A percentile compares a stretch with the other conserved stretches of the same genome.
phyloP scores from a whole-genome alignment of 1,140 invertebrate genomes.

The Hetaerina americana region DNA sequence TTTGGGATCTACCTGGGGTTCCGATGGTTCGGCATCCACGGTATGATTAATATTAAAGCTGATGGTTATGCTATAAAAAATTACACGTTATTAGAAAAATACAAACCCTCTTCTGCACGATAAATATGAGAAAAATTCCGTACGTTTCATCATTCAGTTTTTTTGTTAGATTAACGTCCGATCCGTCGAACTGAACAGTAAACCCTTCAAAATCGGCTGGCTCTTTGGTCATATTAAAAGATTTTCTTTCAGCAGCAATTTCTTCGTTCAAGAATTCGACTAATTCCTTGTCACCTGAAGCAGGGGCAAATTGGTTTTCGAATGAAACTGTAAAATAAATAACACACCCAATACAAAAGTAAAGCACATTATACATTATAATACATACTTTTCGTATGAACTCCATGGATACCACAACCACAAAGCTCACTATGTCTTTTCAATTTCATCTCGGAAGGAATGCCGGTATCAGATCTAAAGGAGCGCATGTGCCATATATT shows the following conservation, averaged over 20 bases:
- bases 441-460: slow-evolving; percentile 20
- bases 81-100: slow-evolving; percentile 3
- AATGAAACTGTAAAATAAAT: slow-evolving; percentile 10
- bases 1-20: slow-evolving; percentile 41
- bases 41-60: slow-evolving; percentile 83
- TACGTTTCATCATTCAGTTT: slow-evolving; percentile 62
- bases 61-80: slow-evolving; percentile 48
- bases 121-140: slow-evolving; percentile 20
- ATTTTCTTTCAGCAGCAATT: slow-evolving; percentile 73
- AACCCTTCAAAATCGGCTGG: slow-evolving; percentile 69
- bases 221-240: slow-evolving; percentile 56
- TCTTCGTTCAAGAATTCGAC: slow-evolving; percentile 79
- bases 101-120: neutral
- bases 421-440: slow-evolving; percentile 35
- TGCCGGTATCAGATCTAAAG: slow-evolving; percentile 26
- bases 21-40: slow-evolving; percentile 59
- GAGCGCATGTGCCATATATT: slow-evolving; percentile 53
- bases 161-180: slow-evolving; percentile 64
- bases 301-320: slow-evolving; percentile 10
- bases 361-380: slow-evolving; percentile 26
- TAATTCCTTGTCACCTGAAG: slow-evolving; percentile 67
- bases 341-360: neutral
- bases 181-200: slow-evolving; percentile 53
- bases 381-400: slow-evolving; percentile 55
- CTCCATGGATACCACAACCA: slow-evolving; percentile 36